Base-by-base conservation (phyloP, 2,113 vertebrate species). In the Myrmecobius fasciatus region DNA sequence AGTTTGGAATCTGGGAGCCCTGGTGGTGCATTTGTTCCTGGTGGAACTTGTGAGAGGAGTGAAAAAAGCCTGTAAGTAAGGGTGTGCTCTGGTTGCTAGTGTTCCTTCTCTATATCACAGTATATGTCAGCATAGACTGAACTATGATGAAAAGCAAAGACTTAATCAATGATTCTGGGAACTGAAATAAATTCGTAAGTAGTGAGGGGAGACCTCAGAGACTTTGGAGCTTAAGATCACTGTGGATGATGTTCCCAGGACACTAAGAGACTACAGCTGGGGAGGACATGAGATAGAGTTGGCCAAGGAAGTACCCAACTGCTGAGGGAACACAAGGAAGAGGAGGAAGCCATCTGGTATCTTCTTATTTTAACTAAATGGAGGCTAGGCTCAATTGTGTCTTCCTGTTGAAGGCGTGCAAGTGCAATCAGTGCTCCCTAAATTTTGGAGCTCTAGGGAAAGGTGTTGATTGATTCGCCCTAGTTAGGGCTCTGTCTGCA, bases 351-450 rank as follows among this genome's bases (percentile, higher is more conserved):
- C 67, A 83, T 83, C 67, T 83, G 67, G 36, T 24, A 43, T 43
- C 67, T 83, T 83, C 67, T 83, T 83, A 83, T 83, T 83, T 83
- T 83, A 83, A 83, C 67, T 43, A 83, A 83, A 43, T 83, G 67
- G 67, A n/a, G 67, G 67, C 67, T 20, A 83, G 43, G n/a, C 67
- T 83, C 67, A 83, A 43, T 83, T 20, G n/a, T 24, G 17, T 83
- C 67, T 83, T 83, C 67, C 67, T 83, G 67, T 83, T 83, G 67
- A 43, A 83, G 36, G 60, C 31, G 60, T 36, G 20, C 36, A n/a
- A 75, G 67, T 83, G 67, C 67, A 43, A 83, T 83, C 67, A 83
- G 20, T 43, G 36, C 67, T 75, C n/a, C n/a, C n/a, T 43, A 83
- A n/a, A 43, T 43, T 83, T 83, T 43, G 67, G 36, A 83, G 7